Evolutionary conservation across 2,888 invertebrate species (phyloP).

Genomic region (Lepidochitona cinerea): DNA sequence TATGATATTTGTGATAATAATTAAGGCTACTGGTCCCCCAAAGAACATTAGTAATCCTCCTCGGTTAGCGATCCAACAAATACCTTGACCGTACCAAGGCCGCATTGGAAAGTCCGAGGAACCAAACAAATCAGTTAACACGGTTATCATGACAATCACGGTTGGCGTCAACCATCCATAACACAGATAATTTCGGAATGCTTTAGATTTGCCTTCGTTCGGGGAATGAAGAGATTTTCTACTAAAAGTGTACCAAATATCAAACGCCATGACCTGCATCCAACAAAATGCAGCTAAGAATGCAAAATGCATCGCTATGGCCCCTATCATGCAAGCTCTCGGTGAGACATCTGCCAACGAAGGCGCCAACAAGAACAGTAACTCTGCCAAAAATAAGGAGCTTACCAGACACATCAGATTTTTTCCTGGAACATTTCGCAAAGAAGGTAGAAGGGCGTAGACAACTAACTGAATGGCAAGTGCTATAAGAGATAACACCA

Average conservation of each 20-base stretch:
- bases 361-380: conserved; percentile 73
- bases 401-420: conserved; percentile 74
- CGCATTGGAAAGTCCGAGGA: conserved; percentile 62
- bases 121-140: conserved; percentile 73
- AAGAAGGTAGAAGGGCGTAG: conserved; percentile 71
- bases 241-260: conserved; percentile 75
- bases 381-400: conserved; percentile 72
- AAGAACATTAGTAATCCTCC: conserved; percentile 75
- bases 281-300: conserved; percentile 75
- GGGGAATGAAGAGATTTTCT: background rate
- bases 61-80: conserved; percentile 75
- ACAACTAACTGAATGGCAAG: conserved; percentile 72
- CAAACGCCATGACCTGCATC: conserved; percentile 75
- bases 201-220: conserved; percentile 25
- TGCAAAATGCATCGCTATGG: conserved; percentile 72
- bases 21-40: conserved; percentile 73
- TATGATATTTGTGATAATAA: conserved; percentile 72
- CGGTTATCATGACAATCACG: conserved; percentile 50
- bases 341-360: conserved; percentile 3
- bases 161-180: conserved; percentile 71
- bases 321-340: conserved; percentile 55
- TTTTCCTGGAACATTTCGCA: conserved; percentile 74
- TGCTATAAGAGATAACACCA: conserved; percentile 75
- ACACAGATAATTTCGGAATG: conserved; percentile 53
- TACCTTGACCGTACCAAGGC: conserved; percentile 72